Evolutionary conservation across 1,140 invertebrate genomes (phyloP), one percentile per base, ranked within the genome.

Genomic region (Eubasilissa regina): DNA sequence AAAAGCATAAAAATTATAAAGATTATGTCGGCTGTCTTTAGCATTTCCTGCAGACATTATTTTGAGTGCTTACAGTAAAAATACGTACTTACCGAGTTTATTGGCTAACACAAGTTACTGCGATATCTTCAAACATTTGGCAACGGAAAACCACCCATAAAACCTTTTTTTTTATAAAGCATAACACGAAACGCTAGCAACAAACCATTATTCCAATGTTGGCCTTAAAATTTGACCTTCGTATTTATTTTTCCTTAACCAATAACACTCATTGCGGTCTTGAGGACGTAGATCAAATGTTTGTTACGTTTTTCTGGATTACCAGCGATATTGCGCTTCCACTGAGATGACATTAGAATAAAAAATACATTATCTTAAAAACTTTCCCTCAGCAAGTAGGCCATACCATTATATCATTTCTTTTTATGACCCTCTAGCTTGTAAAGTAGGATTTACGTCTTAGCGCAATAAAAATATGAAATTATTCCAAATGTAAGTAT

Each of bases 131-230:
- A 12, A 64, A 64, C 35, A 64, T 35, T 64, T 64, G 60, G 60
- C 60, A 64, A 64, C 60, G 60, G 19, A 21, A 64, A 64, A 64
- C 60, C 8, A 13, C 6, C 60, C 19, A 35, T 35, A 64, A 64
- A 64, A 19, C 60, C 35, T 64, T 64, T 58, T 64, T 58, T 64
- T 64, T 64, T 64, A 64, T 44, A 13, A 9, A n/a, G 60, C 60
- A 25, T 21, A 64, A 64, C 60, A 25, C 10, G 60, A 64, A 64
- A 43, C 60, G 60, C 60, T 21, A 35, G 60, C 60, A 64, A 25
- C 60, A 43, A 64, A 25, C 13, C 60, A 21, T 35, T 6, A 64
- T 13, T n/a, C 13, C 21, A n/a, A 25, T 19, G 25, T 11, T 35
- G 25, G 25, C 60, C 13, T 44, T 43, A 64, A 64, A 25, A 64